Evolutionary conservation across 1,140 invertebrate genomes (phyloP).

Genomic region (Orchesella cincta): DNA sequence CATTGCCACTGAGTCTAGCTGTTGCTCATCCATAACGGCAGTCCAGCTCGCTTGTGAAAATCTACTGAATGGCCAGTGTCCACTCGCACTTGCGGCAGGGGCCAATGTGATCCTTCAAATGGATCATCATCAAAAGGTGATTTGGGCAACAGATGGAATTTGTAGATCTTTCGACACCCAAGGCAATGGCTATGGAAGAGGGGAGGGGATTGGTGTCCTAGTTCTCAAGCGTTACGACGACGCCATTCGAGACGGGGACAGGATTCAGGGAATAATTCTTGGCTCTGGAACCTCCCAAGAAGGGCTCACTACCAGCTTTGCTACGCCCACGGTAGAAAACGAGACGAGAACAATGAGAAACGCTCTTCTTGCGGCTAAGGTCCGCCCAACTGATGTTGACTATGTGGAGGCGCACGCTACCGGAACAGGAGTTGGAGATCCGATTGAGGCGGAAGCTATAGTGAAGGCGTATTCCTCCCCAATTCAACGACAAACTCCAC

Average conservation of each 20-base stretch:
- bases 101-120: background rate
- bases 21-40: background rate
- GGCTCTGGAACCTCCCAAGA: background rate
- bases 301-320: background rate
- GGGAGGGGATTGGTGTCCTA: background rate
- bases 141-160: background rate
- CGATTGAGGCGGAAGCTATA: background rate
- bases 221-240: background rate
- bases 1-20: background rate
- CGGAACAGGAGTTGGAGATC: background rate
- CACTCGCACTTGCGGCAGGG: background rate
- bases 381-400: background rate
- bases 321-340: background rate
- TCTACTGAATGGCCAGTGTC: background rate
- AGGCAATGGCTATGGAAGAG: background rate
- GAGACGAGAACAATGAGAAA: background rate
- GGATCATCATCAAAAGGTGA: background rate
- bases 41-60: constrained; percentile 1
- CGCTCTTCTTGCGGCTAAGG: background rate
- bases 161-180: background rate
- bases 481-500: background rate
- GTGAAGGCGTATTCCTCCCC: background rate
- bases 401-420: background rate
- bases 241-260: background rate
- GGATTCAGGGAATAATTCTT: background rate